phyloP scores from a whole-genome alignment of 1,140 invertebrate genomes.

The Meloidogyne chitwoodi region DNA sequence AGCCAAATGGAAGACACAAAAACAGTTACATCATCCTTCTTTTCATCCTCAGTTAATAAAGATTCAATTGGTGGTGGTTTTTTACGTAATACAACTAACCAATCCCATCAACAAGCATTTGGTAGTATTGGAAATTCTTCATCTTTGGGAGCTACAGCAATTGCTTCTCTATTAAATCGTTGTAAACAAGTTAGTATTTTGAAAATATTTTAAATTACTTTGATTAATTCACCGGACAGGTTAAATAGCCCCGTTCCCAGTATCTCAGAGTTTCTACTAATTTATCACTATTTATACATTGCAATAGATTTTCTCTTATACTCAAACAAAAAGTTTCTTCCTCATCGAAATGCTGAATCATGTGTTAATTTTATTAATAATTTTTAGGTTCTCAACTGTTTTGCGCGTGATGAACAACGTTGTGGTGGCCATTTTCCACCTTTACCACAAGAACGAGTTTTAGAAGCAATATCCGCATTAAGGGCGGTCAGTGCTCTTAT shows the following conservation, averaged over 20 bases:
- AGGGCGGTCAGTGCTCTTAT: conserved; percentile 46
- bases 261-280: too few species aligned
- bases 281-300: too few species aligned
- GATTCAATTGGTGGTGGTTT: background rate
- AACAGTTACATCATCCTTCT: conserved; percentile 3
- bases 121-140: conserved; percentile 6
- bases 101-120: background rate
- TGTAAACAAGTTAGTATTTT: conserved; percentile 44
- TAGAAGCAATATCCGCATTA: conserved; percentile 50
- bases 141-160: conserved; percentile 48
- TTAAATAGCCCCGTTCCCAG: too few species aligned
- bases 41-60: background rate
- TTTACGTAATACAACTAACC: conserved; percentile 9
- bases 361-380: too few species aligned
- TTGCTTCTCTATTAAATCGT: conserved; percentile 39
- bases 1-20: conserved; percentile 29
- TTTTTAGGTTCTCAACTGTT: conserved; percentile 46
- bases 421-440: conserved; percentile 40
- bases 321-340: too few species aligned
- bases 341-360: too few species aligned
- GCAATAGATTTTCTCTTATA: too few species aligned
- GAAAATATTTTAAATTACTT: background rate
- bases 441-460: conserved; percentile 50
- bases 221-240: too few species aligned
- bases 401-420: conserved; percentile 48